Evolutionary conservation across 2,113 vertebrate species (phyloP), one percentile per base, ranked within the genome.

Genomic region (Podilymbus podiceps): DNA sequence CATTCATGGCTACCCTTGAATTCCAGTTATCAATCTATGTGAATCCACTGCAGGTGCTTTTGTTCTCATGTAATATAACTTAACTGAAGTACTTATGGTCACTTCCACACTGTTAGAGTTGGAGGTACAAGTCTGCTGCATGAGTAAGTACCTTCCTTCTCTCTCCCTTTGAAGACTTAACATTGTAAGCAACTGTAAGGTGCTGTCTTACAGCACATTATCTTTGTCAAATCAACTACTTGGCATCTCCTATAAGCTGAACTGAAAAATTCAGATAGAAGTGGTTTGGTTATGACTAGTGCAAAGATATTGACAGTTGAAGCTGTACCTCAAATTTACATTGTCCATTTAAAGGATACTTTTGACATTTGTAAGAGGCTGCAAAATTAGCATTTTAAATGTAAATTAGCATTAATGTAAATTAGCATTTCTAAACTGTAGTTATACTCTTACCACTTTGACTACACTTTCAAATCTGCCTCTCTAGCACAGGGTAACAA

Each of bases 221-320:
- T 25, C 75, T 73, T 68, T 79, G 15, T 17, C 81, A 66, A 49
- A 73, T 22, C 35, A 84, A 42, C 14, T 62, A 55, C 35, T 47
- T 28, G 15, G 12, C 20, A 77, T 9, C 76, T 91, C 12, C 24
- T 59, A 11, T 0, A 52, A 31, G 18, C 6, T 44, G 17, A 93
- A 31, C 19, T 27, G 30, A 62, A 58, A 31, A 49, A n/a, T 22
- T 42, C 46, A 77, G 31, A 77, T 14, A 28, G 5, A 76, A 94
- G 10, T 15, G 8, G 19, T 77, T 55, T 2, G 0, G 22, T 63
- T 66, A 38, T 31, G 59, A 50, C 6, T 23, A 75, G 7, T 9
- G 25, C 27, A 81, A 9, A 3, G 2, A 64, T 33, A 85, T 0
- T 11, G 24, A 33, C 22, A 77, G 56, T 0, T 59, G 25, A 89